Evolutionary conservation across 2,888 invertebrate genomes (phyloP).

Genomic region (Gymnocheta viridis): DNA sequence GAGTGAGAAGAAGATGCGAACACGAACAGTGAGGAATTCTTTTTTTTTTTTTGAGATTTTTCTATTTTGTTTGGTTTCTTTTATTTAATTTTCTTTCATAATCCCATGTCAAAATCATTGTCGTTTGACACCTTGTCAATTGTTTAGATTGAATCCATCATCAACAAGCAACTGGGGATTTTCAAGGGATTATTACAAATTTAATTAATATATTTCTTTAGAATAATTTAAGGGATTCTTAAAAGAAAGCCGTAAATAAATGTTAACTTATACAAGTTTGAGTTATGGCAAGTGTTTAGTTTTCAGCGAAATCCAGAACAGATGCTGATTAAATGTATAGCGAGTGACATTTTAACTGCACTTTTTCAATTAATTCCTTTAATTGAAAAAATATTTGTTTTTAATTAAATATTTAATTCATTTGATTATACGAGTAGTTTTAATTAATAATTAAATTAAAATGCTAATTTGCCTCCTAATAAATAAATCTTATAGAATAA

Average conservation of each 20-base stretch:
- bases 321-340: no score
- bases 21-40: neutral
- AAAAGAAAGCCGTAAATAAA: neutral
- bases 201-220: conserved; percentile 58
- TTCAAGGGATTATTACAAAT: conserved; percentile 60
- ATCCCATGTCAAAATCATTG: conserved; percentile 57
- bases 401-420: no score
- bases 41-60: conserved; percentile 13
- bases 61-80: conserved; percentile 25
- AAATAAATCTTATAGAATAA: no score
- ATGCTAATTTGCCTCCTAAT: no score
- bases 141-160: conserved; percentile 53
- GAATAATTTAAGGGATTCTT: neutral
- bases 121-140: conserved; percentile 67
- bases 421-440: no score
- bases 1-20: conserved; percentile 1
- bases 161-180: conserved; percentile 29
- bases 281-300: neutral
- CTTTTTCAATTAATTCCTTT: no score
- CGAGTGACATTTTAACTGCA: no score
- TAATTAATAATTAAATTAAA: no score
- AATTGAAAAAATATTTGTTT: no score
- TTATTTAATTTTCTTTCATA: conserved; percentile 37
- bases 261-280: neutral
- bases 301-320: neutral